A percentile compares a stretch with the other conserved stretches of the same genome.
Evolutionary conservation across 2,113 vertebrate species (phyloP).

Genomic region (Regulus satrapa): DNA sequence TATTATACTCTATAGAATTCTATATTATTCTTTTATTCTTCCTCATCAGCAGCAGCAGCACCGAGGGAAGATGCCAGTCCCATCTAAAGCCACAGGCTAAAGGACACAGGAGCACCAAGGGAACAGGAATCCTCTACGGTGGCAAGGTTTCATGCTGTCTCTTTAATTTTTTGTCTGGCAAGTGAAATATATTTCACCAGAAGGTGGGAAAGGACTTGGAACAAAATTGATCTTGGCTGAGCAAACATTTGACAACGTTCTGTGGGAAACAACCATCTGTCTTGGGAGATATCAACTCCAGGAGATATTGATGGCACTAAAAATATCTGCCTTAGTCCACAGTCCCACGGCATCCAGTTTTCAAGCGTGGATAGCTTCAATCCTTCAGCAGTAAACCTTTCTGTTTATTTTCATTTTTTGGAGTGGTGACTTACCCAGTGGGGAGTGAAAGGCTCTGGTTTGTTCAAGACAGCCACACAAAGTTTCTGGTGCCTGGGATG

Average conservation of each 20-base stretch:
- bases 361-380: neutral
- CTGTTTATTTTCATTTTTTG: conserved; percentile 23
- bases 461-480: neutral
- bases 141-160: conserved; percentile 22
- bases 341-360: neutral
- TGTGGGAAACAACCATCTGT: conserved; percentile 68
- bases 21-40: neutral
- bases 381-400: neutral
- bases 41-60: too few relatives aligned
- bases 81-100: too few relatives aligned
- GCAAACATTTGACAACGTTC: conserved; percentile 71
- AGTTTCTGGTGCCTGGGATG: neutral
- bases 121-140: neutral
- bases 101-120: neutral
- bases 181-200: conserved; percentile 60
- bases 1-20: too few relatives aligned
- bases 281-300: conserved; percentile 58
- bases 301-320: conserved; percentile 63
- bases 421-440: conserved; percentile 14
- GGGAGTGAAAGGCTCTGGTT: neutral
- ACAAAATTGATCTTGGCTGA: conserved; percentile 69
- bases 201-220: conserved; percentile 70
- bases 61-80: neutral
- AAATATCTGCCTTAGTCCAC: conserved; percentile 54
- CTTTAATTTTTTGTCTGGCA: conserved; percentile 69